These are phyloP conservation scores for Drosophila atripex DNA, from an alignment of 2,888 invertebrate genomes.

Conservation along the genomic window DNA sequence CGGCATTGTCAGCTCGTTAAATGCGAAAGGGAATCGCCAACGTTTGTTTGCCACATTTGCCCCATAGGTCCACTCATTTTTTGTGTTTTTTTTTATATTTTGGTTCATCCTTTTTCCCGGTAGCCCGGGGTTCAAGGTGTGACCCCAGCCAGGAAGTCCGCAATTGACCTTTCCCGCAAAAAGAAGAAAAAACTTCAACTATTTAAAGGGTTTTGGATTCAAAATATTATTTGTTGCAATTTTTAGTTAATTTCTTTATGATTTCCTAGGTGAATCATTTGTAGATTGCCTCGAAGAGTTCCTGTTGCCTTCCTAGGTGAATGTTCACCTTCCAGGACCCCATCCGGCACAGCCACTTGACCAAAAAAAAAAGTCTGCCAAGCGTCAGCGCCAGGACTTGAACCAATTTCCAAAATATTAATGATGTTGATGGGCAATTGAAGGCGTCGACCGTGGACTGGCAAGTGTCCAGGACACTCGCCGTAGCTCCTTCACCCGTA, in stretches of 20 bases:
- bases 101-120: too few species aligned
- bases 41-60: conserved; percentile 8
- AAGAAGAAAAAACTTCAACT: too few species aligned
- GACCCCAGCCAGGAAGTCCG: background rate
- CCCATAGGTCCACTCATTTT: background rate
- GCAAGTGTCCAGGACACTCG: background rate
- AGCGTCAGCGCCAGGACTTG: conserved; percentile 11
- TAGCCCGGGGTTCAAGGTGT: conserved; percentile 2
- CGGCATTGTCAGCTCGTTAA: conserved; percentile 59
- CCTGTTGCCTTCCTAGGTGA: too few species aligned
- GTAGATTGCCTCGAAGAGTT: too few species aligned
- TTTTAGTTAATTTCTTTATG: background rate
- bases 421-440: conserved; percentile 35
- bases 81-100: background rate
- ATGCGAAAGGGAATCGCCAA: conserved; percentile 15
- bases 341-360: background rate
- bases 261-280: too few species aligned
- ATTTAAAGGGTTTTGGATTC: background rate
- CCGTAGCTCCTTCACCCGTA: background rate
- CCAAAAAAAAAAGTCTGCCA: conserved; percentile 1
- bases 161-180: conserved; percentile 4
- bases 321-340: too few species aligned
- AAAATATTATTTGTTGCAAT: background rate
- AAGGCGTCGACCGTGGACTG: conserved; percentile 9
- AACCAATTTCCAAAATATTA: conserved; percentile 34